Percentiles rank a stretch among this genome's conserved stretches.
Conservation (phyloP, 2,113 vertebrate species). For the Tragulus kanchil region DNA sequence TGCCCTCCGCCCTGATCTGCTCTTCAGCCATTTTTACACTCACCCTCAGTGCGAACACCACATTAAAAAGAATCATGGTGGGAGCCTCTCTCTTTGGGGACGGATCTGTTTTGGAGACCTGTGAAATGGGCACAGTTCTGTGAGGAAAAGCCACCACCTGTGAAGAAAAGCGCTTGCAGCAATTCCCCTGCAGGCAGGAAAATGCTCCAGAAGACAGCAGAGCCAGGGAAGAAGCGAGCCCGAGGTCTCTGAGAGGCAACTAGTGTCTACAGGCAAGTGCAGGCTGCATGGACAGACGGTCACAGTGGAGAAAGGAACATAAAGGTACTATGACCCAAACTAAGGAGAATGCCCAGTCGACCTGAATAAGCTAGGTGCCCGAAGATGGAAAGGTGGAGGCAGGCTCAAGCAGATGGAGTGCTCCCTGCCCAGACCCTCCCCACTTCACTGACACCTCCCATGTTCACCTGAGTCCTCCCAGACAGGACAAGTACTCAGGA, state of each 20-base stretch:
- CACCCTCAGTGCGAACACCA: constrained; percentile 98
- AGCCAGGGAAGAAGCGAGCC: not conserved
- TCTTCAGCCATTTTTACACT: constrained; percentile 60
- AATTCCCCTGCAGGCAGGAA: not conserved
- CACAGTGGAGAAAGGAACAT: not conserved
- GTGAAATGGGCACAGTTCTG: constrained; percentile 74
- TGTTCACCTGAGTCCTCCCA: not conserved
- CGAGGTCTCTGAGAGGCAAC: not conserved
- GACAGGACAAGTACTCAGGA: not conserved
- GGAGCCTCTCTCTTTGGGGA: constrained; percentile 98
- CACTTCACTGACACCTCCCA: not conserved
- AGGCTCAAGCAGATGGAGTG: not conserved
- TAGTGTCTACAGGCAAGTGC: not conserved
- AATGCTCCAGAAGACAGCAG: not conserved
- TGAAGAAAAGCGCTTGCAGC: not conserved
- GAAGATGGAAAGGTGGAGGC: not conserved
- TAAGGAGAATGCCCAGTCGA: accelerated
- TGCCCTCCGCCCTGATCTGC: not conserved
- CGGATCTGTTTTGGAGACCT: constrained; percentile 98
- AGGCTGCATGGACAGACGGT: not conserved
- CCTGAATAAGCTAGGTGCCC: not conserved
- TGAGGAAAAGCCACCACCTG: not conserved
- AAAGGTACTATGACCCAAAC: no score
- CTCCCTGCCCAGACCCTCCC: not conserved
- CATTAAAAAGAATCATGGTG: constrained; percentile 99